Evolutionary conservation across 2,797 vertebrate species (phyloP).

Genomic region (Arrhamphus sclerolepis): DNA sequence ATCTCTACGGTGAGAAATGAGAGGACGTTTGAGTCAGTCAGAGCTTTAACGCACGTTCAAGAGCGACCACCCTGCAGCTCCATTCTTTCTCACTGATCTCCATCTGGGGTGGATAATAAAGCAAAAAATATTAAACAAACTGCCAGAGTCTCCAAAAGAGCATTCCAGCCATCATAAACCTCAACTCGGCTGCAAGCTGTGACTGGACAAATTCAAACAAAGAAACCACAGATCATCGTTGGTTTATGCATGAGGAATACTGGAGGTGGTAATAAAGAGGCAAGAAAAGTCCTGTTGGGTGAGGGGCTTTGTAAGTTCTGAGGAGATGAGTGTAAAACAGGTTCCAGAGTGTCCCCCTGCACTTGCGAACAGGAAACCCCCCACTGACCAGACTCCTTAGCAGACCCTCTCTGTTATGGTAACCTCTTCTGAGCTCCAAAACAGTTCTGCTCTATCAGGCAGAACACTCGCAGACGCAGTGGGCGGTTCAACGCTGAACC

Average conservation of each 20-base stretch:
- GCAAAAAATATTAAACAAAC: no score
- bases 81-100: no score
- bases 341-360: conserved; percentile 40
- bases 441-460: conserved; percentile 64
- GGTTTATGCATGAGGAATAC: conserved; percentile 15
- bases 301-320: conserved; percentile 15
- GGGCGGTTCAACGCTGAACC: conserved; percentile 44
- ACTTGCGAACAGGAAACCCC: conserved; percentile 66
- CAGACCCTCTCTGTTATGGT: conserved; percentile 71
- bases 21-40: conserved; percentile 17
- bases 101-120: no score
- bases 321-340: conserved; percentile 27
- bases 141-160: no score
- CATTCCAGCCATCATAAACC: no score
- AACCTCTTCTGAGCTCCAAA: conserved; percentile 68
- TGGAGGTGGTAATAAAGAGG: conserved; percentile 1
- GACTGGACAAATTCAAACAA: no score
- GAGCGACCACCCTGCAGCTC: no score
- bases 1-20: conserved; percentile 6
- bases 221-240: neutral
- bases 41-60: neutral
- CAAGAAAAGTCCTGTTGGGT: conserved; percentile 10
- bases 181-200: no score
- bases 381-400: conserved; percentile 36
- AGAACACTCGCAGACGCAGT: conserved; percentile 49